Evolutionary conservation across 2,113 vertebrate species (phyloP).

Genomic region (Spermophilus dauricus): DNA sequence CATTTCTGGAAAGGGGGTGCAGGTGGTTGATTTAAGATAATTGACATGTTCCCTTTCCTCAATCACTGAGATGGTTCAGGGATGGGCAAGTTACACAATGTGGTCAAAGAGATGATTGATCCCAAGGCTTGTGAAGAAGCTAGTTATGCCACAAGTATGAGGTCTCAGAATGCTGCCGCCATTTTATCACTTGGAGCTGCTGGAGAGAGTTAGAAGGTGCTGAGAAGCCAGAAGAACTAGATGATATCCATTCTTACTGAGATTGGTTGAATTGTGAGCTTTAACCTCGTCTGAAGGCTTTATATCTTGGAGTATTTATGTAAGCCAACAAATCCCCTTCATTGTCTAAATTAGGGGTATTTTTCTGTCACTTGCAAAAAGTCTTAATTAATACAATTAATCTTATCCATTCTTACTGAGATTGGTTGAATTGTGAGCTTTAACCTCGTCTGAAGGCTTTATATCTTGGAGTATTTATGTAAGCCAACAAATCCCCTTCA

Average conservation of each 20-base stretch:
- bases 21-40: neutral
- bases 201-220: neutral
- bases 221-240: neutral
- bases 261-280: too few species aligned
- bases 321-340: too few species aligned
- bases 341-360: too few species aligned
- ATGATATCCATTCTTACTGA: neutral
- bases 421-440: neutral
- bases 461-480: neutral
- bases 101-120: neutral
- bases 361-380: too few species aligned
- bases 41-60: neutral
- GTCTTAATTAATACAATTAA: too few species aligned
- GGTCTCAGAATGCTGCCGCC: neutral
- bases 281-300: too few species aligned
- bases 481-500: neutral
- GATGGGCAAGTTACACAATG: neutral
- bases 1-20: neutral
- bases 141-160: neutral
- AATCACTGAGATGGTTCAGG: neutral
- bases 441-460: neutral
- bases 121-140: neutral
- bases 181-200: neutral
- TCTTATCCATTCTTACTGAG: too few species aligned
- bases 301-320: too few species aligned